Base-by-base conservation (phyloP, 2,797 vertebrate species). In the Gymnothorax reevesii region DNA sequence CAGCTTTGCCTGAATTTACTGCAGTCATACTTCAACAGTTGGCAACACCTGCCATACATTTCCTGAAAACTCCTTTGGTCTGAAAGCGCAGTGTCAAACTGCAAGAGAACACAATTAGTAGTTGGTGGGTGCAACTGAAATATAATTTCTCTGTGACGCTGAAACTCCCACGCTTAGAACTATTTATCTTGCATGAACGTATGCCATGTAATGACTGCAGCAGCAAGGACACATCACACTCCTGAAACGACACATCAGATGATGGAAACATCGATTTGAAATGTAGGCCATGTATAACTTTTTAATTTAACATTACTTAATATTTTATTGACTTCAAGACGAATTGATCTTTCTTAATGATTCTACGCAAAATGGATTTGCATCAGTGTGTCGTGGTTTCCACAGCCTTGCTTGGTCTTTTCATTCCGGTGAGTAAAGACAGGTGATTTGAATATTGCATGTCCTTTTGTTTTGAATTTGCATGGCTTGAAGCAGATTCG, bases 381-480 rank as follows among this genome's bases (percentile, higher is more conserved):
- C 54, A 69, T 64, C 49, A 27, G 60, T 82, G 59, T 57, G 49
- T 66, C 13, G 66, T 25, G n/a, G 60, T 25, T 12, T 57, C 79
- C n/a, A 55, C 55, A 49, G 66, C n/a, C 12, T n/a, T 66, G 3
- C 22, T 62, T 15, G 13, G 62, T 57, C 25, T 82, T 49, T 33
- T 86, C 79, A 66, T 55, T 62, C 79, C 17, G 85, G 85, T 86
- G 85, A 86, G 85, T 86, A 86, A 80, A 55, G 49, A 22, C 20
- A 55, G 9, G 64, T 69, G 7, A 22, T 54, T 10, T 15, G 17
- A 42, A 42, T 1, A 1, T 42, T 2, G 33, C 33, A 2, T 42
- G 33, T 42, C 33, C 33, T 42, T 42, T 42, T 42, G 33, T 42
- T 20, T 4, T 49, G 69, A 13, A 4, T 77, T 33, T 7, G 12